These are phyloP conservation scores for Nebria salina DNA, from an alignment of 2,888 invertebrate species.

Conservation along the genomic window DNA sequence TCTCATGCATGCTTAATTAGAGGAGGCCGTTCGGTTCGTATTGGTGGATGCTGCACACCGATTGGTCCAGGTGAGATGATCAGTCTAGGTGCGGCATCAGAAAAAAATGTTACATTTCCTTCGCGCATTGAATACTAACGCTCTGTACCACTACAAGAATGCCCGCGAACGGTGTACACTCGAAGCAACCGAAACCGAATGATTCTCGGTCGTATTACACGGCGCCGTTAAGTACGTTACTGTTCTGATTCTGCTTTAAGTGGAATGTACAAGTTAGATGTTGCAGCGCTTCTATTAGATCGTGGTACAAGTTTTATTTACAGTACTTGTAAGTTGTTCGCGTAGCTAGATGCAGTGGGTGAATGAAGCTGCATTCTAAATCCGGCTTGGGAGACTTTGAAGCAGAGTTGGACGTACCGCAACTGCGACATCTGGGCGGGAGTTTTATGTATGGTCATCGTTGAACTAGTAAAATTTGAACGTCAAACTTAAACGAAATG, in stretches of 20 bases:
- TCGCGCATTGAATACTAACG: constrained; percentile 35
- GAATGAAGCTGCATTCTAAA: constrained; percentile 40
- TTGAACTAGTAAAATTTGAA: constrained; percentile 46
- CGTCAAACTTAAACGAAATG: constrained; percentile 43
- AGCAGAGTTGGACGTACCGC: constrained; percentile 24
- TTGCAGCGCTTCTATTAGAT: constrained; percentile 50
- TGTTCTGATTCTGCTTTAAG: not conserved
- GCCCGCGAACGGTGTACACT: constrained; percentile 47
- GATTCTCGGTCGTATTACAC: not conserved
- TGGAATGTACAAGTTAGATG: not conserved
- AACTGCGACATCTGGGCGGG: constrained; percentile 14
- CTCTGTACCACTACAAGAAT: constrained; percentile 54
- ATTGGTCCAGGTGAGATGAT: constrained; percentile 57
- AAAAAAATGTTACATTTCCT: constrained; percentile 48
- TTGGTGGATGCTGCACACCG: constrained; percentile 52
- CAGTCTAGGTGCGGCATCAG: constrained; percentile 50
- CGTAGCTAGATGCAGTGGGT: constrained; percentile 47
- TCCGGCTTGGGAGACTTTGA: not conserved
- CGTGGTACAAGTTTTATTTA: constrained; percentile 55
- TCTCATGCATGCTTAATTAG: constrained; percentile 60
- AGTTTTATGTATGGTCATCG: constrained; percentile 38
- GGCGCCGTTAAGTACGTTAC: not conserved
- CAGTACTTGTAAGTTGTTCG: constrained; percentile 54
- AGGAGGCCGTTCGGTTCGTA: constrained; percentile 54
- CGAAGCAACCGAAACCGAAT: not conserved